Evolutionary conservation across 2,888 invertebrate genomes (phyloP).

Genomic region (Odontocerum albicorne): DNA sequence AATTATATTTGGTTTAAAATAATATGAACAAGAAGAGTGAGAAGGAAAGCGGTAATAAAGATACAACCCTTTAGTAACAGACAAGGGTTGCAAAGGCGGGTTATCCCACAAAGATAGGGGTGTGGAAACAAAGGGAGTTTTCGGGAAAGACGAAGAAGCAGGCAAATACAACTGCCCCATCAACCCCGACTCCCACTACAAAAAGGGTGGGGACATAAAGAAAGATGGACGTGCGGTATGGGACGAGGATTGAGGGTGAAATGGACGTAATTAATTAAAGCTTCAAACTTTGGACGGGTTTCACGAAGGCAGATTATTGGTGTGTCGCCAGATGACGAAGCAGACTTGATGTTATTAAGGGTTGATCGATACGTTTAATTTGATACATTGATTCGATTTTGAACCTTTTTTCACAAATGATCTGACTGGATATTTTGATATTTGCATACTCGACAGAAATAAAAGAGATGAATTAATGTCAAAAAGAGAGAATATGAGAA

Average conservation of each 20-base stretch:
- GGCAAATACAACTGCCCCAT: slow-evolving; percentile 8
- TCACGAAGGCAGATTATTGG: slow-evolving; percentile 18
- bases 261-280: slow-evolving; percentile 36
- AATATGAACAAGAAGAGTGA: too few species aligned
- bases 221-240: slow-evolving; percentile 32
- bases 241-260: slow-evolving; percentile 23
- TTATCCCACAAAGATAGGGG: slow-evolving; percentile 20
- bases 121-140: slow-evolving; percentile 27
- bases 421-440: too few species aligned
- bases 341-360: neutral
- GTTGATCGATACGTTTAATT: neutral
- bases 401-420: too few species aligned
- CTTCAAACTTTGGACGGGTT: slow-evolving; percentile 24
- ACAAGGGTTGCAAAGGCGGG: slow-evolving; percentile 6
- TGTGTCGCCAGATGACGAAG: neutral
- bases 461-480: too few species aligned
- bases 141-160: slow-evolving; percentile 33
- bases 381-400: too few species aligned
- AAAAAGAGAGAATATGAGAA: too few species aligned
- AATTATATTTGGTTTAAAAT: too few species aligned
- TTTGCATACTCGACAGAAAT: too few species aligned
- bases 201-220: slow-evolving; percentile 24
- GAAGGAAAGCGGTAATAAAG: too few species aligned
- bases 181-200: neutral
- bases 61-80: too few species aligned